Conservation (phyloP, 1,140 invertebrate genomes). For the Caenorhabditis elegans region DNA sequence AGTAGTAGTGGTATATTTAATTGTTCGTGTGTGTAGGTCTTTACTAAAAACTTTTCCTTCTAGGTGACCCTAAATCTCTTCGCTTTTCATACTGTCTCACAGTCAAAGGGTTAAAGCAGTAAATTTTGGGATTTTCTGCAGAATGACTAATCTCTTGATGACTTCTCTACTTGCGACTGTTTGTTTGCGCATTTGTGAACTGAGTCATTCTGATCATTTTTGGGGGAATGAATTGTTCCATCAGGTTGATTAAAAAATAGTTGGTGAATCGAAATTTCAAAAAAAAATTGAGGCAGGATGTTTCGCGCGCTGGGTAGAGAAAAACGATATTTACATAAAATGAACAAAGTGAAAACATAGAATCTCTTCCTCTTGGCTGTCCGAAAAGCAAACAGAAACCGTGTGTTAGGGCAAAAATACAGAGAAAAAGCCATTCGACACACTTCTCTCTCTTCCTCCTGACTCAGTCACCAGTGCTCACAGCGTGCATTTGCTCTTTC, state of each 20-base stretch:
- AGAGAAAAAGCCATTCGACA: conserved; percentile 25
- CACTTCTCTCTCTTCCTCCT: conserved; percentile 1
- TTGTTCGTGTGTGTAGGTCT: conserved; percentile 6
- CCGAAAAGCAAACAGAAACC: not conserved
- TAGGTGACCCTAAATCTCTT: not conserved
- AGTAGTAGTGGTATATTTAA: conserved; percentile 10
- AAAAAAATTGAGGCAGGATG: too few species aligned
- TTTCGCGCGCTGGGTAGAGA: too few species aligned
- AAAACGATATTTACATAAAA: conserved; percentile 24
- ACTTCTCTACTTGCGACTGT: too few species aligned
- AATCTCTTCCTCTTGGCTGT: not conserved
- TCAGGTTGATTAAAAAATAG: too few species aligned
- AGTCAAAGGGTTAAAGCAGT: not conserved
- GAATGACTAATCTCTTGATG: conserved; percentile 11
- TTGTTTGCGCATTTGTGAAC: too few species aligned
- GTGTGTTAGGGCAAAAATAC: not conserved
- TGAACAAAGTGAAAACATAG: not conserved
- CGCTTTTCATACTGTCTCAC: not conserved
- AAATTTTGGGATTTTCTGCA: not conserved
- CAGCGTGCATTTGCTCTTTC: not conserved
- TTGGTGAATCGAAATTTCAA: too few species aligned
- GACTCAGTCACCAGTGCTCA: not conserved
- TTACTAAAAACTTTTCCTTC: not conserved
- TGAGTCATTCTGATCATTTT: too few species aligned
- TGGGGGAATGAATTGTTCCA: too few species aligned